Conservation (phyloP, 2,797 vertebrate species). For the Betta splendens region DNA sequence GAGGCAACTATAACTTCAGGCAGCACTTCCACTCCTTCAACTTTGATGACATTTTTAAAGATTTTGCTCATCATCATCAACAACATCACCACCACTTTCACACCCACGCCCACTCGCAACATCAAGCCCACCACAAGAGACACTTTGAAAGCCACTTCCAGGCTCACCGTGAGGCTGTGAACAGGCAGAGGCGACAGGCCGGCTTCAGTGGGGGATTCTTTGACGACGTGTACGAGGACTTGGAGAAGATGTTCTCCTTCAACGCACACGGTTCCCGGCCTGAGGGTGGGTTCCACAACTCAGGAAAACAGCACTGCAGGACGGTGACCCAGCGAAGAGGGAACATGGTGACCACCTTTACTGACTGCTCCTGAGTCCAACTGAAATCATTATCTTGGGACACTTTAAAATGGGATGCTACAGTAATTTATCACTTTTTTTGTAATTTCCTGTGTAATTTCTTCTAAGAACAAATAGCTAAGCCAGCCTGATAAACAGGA, state of each 20-base stretch:
- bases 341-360: conserved; percentile 98
- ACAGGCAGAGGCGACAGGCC: conserved; percentile 62
- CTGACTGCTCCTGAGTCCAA: conserved; percentile 78
- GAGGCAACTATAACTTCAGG: conserved; percentile 77
- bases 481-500: conserved; percentile 33
- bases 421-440: conserved; percentile 70
- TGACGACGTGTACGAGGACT: conserved; percentile 93
- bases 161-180: conserved; percentile 70
- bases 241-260: conserved; percentile 99
- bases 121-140: conserved; percentile 71
- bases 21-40: conserved; percentile 87
- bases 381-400: conserved; percentile 2
- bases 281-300: conserved; percentile 85
- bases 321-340: conserved; percentile 95
- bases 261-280: conserved; percentile 83
- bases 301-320: conserved; percentile 93
- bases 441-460: conserved; percentile 34
- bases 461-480: conserved; percentile 57
- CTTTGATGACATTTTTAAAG: conserved; percentile 94
- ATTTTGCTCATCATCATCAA: conserved; percentile 86
- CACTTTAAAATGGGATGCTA: conserved; percentile 54
- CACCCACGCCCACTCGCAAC: conserved; percentile 62
- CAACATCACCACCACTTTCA: conserved; percentile 87
- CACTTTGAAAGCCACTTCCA: conserved; percentile 93
- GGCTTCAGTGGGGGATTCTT: conserved; percentile 80